These are phyloP conservation scores for Lagenorhynchus albirostris DNA, from an alignment of 2,113 vertebrate genomes.

Conservation along the genomic window DNA sequence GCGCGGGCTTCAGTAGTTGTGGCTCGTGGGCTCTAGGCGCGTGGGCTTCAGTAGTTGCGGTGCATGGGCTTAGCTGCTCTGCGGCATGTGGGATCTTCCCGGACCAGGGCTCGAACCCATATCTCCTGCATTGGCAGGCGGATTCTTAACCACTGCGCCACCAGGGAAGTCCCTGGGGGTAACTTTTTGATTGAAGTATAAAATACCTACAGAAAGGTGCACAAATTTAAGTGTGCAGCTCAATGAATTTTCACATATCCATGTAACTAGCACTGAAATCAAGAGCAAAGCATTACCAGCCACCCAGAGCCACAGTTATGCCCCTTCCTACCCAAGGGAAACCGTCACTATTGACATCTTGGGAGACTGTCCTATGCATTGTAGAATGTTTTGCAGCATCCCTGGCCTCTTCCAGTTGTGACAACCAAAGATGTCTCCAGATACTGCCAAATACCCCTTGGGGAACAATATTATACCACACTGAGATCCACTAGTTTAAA, in stretches of 20 bases:
- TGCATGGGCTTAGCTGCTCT: no score
- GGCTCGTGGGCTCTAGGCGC: no score
- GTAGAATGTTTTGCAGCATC: not conserved
- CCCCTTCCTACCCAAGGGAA: not conserved
- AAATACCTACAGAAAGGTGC: not conserved
- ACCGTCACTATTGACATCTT: not conserved
- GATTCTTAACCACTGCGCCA: no score
- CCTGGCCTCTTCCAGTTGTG: not conserved
- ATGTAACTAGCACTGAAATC: not conserved
- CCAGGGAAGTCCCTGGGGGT: not conserved
- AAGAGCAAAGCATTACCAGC: not conserved
- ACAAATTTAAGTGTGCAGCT: not conserved
- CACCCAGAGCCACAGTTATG: not conserved
- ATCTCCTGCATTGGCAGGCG: no score
- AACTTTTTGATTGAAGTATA: not conserved
- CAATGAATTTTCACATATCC: not conserved
- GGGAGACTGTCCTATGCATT: not conserved
- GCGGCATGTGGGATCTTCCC: no score
- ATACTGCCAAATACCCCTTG: not conserved
- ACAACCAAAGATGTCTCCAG: not conserved
- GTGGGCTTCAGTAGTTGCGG: no score
- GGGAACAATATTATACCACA: not conserved
- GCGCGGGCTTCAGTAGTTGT: no score
- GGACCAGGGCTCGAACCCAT: no score
- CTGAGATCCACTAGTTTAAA: not conserved